phyloP scores from a whole-genome alignment of 1,140 invertebrate genomes.

The Teleopsis dalmanni region DNA sequence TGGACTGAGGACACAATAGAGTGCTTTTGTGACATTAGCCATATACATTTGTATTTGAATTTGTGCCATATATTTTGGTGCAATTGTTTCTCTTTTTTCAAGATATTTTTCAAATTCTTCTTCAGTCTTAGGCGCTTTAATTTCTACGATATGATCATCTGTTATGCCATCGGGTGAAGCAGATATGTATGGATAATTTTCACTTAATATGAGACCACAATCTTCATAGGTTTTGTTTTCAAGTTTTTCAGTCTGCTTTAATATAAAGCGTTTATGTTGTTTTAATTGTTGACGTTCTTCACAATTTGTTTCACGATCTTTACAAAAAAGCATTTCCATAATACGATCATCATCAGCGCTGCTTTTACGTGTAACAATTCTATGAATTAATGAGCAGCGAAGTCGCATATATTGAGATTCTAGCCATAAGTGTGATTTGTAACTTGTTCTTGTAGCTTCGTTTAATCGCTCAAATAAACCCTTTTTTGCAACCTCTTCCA shows the following conservation, averaged over 20 bases:
- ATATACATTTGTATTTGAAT: slow-evolving; percentile 49
- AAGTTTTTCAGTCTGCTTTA: slow-evolving; percentile 39
- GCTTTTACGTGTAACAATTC: slow-evolving; percentile 27
- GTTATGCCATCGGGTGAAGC: slow-evolving; percentile 46
- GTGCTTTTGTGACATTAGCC: slow-evolving; percentile 36
- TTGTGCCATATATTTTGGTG: slow-evolving; percentile 45
- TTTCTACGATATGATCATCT: slow-evolving; percentile 45
- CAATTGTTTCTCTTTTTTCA: slow-evolving; percentile 31
- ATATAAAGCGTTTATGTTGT: slow-evolving; percentile 40
- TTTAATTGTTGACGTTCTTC: slow-evolving; percentile 33
- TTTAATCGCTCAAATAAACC: slow-evolving; percentile 28
- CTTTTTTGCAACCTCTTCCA: slow-evolving; percentile 27
- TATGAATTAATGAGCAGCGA: slow-evolving; percentile 37
- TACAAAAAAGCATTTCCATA: slow-evolving; percentile 33
- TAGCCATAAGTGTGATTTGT: slow-evolving; percentile 36
- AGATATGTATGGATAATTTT: slow-evolving; percentile 36
- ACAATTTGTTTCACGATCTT: slow-evolving; percentile 27
- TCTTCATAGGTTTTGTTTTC: slow-evolving; percentile 39
- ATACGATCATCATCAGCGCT: slow-evolving; percentile 30
- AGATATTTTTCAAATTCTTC: slow-evolving; percentile 43
- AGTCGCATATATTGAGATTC: slow-evolving; percentile 38
- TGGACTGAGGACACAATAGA: slow-evolving; percentile 40
- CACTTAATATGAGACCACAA: slow-evolving; percentile 34
- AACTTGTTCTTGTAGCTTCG: slow-evolving; percentile 26
- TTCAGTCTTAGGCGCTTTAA: slow-evolving; percentile 44